A percentile compares a stretch with the other conserved stretches of the same genome.
Conservation (phyloP, 2,888 invertebrate genomes). For the Agapetus fuscipes region DNA sequence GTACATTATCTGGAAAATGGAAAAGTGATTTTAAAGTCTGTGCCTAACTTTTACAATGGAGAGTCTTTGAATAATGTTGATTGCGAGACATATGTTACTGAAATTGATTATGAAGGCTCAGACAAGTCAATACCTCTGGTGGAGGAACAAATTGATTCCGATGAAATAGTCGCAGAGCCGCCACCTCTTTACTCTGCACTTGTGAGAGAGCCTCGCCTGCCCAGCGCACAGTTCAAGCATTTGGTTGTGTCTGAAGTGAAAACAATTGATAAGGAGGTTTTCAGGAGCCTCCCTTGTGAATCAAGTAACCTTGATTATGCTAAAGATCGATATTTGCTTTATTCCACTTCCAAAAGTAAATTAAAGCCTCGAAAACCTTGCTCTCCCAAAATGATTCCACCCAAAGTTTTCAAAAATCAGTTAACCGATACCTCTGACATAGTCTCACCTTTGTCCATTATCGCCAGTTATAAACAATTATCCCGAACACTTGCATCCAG, state of each 20-base stretch:
- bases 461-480: conserved; percentile 4
- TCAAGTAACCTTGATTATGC: background rate
- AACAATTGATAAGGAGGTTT: no score
- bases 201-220: no score
- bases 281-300: conserved; percentile 1
- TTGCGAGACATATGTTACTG: conserved; percentile 3
- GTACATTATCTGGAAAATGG: conserved; percentile 7
- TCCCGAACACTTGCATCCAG: conserved; percentile 3
- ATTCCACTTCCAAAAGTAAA: conserved; percentile 3
- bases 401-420: conserved; percentile 11
- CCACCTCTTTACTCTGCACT: no score
- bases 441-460: background rate
- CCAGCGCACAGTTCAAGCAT: no score
- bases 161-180: no score
- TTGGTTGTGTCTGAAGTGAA: no score
- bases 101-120: no score
- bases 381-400: conserved; percentile 9
- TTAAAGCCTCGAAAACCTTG: conserved; percentile 1
- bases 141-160: no score
- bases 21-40: background rate
- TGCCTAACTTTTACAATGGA: background rate
- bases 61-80: background rate
- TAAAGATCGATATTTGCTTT: conserved; percentile 8
- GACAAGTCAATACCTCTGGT: no score
- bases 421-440: conserved; percentile 11